A percentile compares a stretch with the other conserved stretches of the same genome.
Evolutionary conservation across 2,888 invertebrate species (phyloP).

Genomic region (Hypomecis punctinalis): DNA sequence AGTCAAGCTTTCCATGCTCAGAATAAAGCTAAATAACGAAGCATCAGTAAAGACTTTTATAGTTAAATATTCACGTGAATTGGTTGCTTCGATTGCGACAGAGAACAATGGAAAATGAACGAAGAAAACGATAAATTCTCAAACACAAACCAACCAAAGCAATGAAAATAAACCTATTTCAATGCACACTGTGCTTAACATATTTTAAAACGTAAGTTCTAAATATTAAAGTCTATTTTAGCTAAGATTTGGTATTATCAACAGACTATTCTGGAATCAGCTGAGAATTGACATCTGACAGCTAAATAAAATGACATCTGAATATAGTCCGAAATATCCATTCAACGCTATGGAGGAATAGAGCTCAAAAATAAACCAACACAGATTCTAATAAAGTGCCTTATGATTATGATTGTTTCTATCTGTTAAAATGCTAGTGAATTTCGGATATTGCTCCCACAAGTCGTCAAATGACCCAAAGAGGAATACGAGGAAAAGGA

Average conservation of each 20-base stretch:
- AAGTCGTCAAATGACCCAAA: too few relatives aligned
- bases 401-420: too few relatives aligned
- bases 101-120: conserved; percentile 30
- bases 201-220: neutral
- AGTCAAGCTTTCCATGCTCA: conserved; percentile 82
- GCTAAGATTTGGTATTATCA: too few relatives aligned
- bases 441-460: too few relatives aligned
- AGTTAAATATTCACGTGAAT: neutral
- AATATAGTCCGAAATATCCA: too few relatives aligned
- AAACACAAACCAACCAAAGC: conserved; percentile 9
- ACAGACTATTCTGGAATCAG: neutral
- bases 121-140: neutral
- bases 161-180: conserved; percentile 1
- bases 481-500: too few relatives aligned
- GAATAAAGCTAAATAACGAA: conserved; percentile 5
- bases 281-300: neutral
- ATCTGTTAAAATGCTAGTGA: too few relatives aligned
- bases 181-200: neutral
- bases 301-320: too few relatives aligned
- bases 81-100: neutral
- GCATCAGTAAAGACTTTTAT: conserved; percentile 7
- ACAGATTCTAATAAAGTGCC: too few relatives aligned
- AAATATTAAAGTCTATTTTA: neutral
- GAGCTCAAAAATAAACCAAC: too few relatives aligned
- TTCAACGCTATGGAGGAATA: too few relatives aligned